Evolutionary conservation across 2,113 vertebrate species (phyloP).

Genomic region (Myocastor coypus): DNA sequence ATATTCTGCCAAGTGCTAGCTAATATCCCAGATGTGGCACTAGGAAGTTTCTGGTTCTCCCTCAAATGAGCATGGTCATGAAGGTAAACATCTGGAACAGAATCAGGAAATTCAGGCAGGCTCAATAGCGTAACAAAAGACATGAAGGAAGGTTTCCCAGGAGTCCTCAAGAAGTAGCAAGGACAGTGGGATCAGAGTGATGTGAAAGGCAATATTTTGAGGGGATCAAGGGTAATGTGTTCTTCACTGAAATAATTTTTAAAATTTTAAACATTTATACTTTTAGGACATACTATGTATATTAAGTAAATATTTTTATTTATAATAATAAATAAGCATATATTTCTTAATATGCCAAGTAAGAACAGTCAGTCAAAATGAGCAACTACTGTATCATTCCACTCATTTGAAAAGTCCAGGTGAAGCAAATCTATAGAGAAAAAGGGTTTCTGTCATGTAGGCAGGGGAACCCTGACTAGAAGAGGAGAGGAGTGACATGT

Average conservation of each 20-base stretch:
- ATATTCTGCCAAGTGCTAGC: not conserved
- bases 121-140: not conserved
- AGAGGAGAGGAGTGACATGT: not conserved
- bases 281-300: not conserved
- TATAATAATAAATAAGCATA: not conserved
- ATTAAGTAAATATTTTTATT: not conserved
- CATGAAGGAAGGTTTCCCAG: not conserved
- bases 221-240: not conserved
- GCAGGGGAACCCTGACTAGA: rapidly evolving
- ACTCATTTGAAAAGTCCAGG: not conserved
- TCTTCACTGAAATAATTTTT: not conserved
- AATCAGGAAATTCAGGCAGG: not conserved
- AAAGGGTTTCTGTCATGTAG: not conserved
- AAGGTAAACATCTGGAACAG: not conserved
- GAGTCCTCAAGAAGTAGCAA: not conserved
- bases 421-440: not conserved
- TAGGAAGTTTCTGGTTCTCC: not conserved
- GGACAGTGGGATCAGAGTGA: not conserved
- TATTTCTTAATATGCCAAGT: not conserved
- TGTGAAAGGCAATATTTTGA: not conserved
- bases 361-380: not conserved
- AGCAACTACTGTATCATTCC: not conserved
- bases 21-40: not conserved
- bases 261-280: not conserved
- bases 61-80: not conserved